Percentiles rank a stretch among this genome's conserved stretches.
These are phyloP conservation scores for Sminthopsis crassicaudata DNA, from an alignment of 2,113 vertebrate species.

Conservation along the genomic window DNA sequence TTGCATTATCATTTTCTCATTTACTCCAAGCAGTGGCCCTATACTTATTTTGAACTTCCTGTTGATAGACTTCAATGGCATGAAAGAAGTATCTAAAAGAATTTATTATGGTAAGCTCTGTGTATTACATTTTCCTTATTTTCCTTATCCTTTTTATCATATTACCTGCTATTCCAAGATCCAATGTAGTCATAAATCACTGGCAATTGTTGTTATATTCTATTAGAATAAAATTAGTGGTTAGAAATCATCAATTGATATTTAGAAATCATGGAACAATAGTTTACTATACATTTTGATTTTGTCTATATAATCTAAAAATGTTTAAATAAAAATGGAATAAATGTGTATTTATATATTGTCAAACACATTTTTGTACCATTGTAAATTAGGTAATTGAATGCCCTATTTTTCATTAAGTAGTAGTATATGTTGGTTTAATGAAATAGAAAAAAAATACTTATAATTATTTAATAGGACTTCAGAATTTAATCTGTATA, in stretches of 20 bases:
- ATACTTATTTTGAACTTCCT: background rate
- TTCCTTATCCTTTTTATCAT: background rate
- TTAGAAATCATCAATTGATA: background rate
- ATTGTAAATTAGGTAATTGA: background rate
- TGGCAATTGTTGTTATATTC: background rate
- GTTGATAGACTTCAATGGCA: background rate
- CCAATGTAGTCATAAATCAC: background rate
- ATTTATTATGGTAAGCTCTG: background rate
- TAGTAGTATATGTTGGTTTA: background rate
- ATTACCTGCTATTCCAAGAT: background rate
- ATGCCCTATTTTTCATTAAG: background rate
- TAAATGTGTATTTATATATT: background rate
- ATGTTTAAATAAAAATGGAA: background rate
- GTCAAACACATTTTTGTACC: background rate
- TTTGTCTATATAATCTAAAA: background rate
- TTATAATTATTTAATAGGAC: background rate
- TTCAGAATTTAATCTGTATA: background rate
- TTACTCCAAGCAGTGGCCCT: background rate
- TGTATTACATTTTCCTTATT: background rate
- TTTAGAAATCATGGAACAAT: background rate
- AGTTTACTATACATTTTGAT: background rate
- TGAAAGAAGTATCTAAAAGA: background rate
- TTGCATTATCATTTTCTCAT: background rate
- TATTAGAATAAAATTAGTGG: background rate
- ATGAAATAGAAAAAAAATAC: background rate